A percentile compares a stretch with the other conserved stretches of the same genome.
Conservation (phyloP, 2,113 vertebrate genomes). For the Hiodon tergisus region DNA sequence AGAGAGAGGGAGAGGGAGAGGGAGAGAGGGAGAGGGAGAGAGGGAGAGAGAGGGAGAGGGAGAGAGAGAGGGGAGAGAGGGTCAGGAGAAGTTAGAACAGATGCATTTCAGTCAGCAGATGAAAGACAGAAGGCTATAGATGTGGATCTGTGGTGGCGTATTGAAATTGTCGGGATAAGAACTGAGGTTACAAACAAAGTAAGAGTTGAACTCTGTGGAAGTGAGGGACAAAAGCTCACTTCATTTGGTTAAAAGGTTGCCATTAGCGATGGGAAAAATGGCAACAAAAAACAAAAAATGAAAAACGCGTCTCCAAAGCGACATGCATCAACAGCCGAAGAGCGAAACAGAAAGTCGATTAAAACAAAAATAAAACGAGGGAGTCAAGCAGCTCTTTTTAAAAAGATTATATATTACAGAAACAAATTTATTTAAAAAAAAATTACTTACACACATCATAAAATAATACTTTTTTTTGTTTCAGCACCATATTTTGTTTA, state of each 20-base stretch:
- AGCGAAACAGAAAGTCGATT: not conserved
- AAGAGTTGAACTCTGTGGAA: not conserved
- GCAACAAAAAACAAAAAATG: not conserved
- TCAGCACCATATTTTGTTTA: constrained; percentile 62
- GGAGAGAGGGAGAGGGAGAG: not conserved
- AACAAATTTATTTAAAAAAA: constrained; percentile 54
- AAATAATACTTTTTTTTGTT: constrained; percentile 62
- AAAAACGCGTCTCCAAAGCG: not conserved
- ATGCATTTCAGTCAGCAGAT: not conserved
- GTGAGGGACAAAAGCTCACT: not conserved
- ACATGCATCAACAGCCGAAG: constrained; percentile 12
- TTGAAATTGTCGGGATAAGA: not conserved
- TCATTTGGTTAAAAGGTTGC: not conserved
- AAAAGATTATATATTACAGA: constrained; percentile 78
- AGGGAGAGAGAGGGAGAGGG: not conserved
- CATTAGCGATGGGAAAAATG: not conserved
- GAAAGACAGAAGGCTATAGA: not conserved
- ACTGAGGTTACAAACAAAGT: not conserved
- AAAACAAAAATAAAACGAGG: constrained; percentile 50
- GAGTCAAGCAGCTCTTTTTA: constrained; percentile 61
- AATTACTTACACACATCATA: constrained; percentile 73
- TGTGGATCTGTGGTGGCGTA: not conserved
- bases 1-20: not conserved
- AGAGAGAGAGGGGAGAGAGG: not conserved
- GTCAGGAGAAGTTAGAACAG: too few species aligned